Conservation (phyloP, 2,797 vertebrate genomes). For the Hydrolagus colliei region DNA sequence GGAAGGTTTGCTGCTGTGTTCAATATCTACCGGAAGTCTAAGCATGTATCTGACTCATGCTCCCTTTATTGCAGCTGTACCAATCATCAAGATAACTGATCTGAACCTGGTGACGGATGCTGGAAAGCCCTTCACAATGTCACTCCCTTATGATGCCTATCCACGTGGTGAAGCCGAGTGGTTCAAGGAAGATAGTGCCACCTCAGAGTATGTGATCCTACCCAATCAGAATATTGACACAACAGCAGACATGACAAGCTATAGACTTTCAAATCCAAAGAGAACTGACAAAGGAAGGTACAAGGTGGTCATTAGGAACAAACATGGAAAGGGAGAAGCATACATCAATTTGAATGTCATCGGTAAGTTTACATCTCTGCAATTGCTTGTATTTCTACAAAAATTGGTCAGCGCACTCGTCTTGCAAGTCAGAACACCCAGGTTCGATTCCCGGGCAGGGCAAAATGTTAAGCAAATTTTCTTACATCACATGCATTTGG, state of each 20-base stretch:
- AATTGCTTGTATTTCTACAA: neutral
- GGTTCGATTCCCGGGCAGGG: too few species aligned
- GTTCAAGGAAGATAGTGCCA: conserved; percentile 59
- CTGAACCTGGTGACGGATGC: conserved; percentile 84
- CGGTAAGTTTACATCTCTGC: conserved; percentile 58
- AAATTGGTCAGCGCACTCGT: too few species aligned
- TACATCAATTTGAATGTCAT: conserved; percentile 85
- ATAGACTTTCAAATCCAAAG: conserved; percentile 77
- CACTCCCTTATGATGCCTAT: conserved; percentile 86
- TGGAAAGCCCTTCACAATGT: conserved; percentile 82
- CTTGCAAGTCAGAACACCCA: too few species aligned
- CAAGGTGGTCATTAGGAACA: conserved; percentile 81
- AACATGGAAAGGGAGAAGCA: conserved; percentile 85
- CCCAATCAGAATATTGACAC: conserved; percentile 74
- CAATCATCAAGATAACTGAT: conserved; percentile 85
- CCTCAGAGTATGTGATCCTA: conserved; percentile 48
- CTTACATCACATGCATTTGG: too few species aligned
- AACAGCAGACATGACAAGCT: conserved; percentile 75
- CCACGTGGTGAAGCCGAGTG: conserved; percentile 85
- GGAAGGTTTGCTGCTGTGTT: too few species aligned
- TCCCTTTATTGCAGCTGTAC: conserved; percentile 61
- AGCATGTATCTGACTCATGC: conserved; percentile 16
- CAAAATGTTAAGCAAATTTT: too few species aligned
- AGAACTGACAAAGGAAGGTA: conserved; percentile 79
- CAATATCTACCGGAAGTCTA: too few species aligned